Conservation (phyloP, 2,113 vertebrate genomes). For the Otocyon megalotis region DNA sequence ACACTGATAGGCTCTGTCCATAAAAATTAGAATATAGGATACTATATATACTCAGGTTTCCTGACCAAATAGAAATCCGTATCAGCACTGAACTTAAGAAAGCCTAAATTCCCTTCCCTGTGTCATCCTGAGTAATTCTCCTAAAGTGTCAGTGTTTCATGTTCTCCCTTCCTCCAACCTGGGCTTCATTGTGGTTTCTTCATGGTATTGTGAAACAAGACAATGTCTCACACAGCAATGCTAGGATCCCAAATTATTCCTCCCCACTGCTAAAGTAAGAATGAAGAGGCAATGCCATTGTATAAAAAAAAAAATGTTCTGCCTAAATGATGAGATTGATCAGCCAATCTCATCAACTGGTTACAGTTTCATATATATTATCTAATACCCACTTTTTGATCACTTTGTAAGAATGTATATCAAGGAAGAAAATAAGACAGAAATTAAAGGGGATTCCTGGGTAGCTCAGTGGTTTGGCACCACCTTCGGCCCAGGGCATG, state of each 20-base stretch:
- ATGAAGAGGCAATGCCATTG: neutral
- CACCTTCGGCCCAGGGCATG: too few relatives aligned
- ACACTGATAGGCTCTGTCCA: constrained; percentile 43
- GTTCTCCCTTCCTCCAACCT: neutral
- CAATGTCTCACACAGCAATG: neutral
- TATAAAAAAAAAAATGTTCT: neutral
- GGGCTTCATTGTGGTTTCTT: neutral
- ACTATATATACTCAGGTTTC: neutral
- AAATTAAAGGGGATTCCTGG: too few relatives aligned
- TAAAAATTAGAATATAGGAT: constrained; percentile 69
- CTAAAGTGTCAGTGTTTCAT: neutral
- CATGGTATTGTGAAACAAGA: neutral
- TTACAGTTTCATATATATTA: neutral
- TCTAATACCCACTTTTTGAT: neutral
- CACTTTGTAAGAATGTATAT: neutral
- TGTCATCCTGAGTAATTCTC: constrained; percentile 30
- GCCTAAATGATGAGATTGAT: constrained; percentile 2
- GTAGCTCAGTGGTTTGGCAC: too few relatives aligned
- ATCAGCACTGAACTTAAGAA: constrained; percentile 20
- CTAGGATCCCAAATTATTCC: neutral
- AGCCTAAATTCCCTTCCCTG: neutral
- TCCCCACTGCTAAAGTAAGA: neutral
- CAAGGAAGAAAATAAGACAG: constrained; percentile 1
- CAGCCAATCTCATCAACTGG: neutral
- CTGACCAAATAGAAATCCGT: constrained; percentile 26